Percentiles rank a stretch among this genome's conserved stretches.
These are phyloP conservation scores for Drosophila tani DNA, from an alignment of 1,140 invertebrate species.

Conservation along the genomic window DNA sequence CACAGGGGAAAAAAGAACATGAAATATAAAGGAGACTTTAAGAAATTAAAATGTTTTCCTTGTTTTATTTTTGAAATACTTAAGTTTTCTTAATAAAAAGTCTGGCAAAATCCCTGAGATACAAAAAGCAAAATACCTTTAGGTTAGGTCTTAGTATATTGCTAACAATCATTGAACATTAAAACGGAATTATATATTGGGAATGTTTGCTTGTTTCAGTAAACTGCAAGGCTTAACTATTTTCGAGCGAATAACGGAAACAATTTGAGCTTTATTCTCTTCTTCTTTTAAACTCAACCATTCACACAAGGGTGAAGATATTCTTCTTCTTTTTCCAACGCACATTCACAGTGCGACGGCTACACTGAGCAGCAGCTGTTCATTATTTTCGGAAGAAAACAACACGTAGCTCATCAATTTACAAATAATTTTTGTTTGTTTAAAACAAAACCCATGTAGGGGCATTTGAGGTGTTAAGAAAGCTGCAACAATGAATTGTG, in stretches of 20 bases:
- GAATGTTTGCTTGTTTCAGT: background rate
- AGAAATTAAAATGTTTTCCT: background rate
- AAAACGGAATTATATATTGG: background rate
- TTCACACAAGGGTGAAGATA: background rate
- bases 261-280: background rate
- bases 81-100: too few relatives aligned
- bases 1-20: background rate
- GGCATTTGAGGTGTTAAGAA: background rate
- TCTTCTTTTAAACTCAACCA: conserved; percentile 5
- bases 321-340: conserved; percentile 7
- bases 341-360: conserved; percentile 2
- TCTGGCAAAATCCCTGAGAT: too few relatives aligned
- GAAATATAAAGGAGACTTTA: background rate
- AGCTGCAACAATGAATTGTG: conserved; percentile 15
- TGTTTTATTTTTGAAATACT: background rate
- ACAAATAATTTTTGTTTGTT: conserved; percentile 22
- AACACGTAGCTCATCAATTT: conserved; percentile 53
- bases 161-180: too few relatives aligned
- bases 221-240: background rate
- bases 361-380: conserved; percentile 43
- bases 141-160: too few relatives aligned
- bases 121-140: too few relatives aligned
- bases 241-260: background rate
- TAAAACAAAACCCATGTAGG: conserved; percentile 45
- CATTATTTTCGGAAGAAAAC: conserved; percentile 51